Conservation (phyloP, 2,797 vertebrate genomes). For the Rhynchonycteris naso region DNA sequence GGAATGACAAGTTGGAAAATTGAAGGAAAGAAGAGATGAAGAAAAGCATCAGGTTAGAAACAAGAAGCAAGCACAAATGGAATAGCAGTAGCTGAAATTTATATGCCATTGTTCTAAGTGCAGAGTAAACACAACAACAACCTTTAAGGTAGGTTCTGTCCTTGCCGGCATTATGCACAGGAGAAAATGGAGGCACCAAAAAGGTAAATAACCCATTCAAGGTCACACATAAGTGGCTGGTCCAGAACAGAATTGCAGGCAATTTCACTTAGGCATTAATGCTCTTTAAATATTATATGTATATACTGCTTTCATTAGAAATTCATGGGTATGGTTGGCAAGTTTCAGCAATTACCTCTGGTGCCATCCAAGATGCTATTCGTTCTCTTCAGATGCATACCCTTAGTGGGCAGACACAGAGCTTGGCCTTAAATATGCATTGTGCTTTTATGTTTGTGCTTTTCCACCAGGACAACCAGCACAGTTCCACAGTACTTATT, state of each 20-base stretch:
- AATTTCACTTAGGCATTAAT: background rate
- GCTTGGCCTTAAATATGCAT: background rate
- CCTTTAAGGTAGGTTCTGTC: background rate
- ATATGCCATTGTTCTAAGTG: background rate
- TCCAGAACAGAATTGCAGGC: background rate
- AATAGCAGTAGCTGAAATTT: background rate
- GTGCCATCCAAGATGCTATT: background rate
- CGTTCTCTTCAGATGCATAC: background rate
- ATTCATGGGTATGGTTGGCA: background rate
- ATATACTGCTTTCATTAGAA: background rate
- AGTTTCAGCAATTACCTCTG: background rate
- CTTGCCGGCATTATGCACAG: background rate
- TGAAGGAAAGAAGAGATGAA: background rate
- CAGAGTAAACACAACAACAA: background rate
- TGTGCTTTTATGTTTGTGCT: constrained; percentile 1
- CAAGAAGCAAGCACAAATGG: background rate
- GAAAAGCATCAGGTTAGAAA: background rate
- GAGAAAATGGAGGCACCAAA: background rate
- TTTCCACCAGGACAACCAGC: constrained; percentile 1
- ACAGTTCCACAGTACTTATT: constrained; percentile 11
- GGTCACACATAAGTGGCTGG: background rate
- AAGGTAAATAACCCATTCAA: background rate
- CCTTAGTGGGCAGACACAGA: background rate
- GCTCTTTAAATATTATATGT: background rate
- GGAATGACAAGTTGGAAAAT: background rate